Conservation (phyloP, 92 coral and sea anemone genomes). For the Anthopleura xanthogrammica region DNA sequence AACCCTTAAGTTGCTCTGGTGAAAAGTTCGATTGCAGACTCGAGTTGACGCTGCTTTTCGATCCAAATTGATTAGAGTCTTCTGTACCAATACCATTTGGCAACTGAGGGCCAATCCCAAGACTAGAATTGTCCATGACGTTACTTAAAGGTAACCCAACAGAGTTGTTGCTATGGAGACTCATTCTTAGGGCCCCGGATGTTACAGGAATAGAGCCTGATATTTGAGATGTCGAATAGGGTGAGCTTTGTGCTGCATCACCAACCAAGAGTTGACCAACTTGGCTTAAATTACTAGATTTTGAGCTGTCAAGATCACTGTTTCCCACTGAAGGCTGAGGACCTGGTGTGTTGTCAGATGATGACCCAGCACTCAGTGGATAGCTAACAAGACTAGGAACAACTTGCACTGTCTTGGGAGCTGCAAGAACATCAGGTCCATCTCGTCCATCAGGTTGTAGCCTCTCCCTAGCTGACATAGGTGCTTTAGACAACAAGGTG, state of each 20-base stretch:
- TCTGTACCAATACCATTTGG: neutral
- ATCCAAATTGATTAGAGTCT: neutral
- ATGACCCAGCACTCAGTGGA: constrained; percentile 14
- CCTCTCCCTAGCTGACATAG: constrained; percentile 82
- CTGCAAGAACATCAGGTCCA: constrained; percentile 73
- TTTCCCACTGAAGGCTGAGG: constrained; percentile 18
- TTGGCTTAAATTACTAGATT: constrained; percentile 1
- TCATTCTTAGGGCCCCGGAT: neutral
- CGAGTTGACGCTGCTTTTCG: neutral
- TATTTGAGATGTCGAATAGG: neutral
- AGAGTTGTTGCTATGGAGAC: neutral
- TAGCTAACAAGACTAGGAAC: constrained; percentile 26
- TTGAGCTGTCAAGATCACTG: constrained; percentile 24
- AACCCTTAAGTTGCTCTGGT: constrained; percentile 14
- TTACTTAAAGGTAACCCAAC: neutral
- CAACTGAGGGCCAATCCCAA: neutral
- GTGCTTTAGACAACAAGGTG: constrained; percentile 24
- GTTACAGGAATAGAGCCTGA: neutral
- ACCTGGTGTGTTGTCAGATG: constrained; percentile 14
- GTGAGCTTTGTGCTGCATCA: constrained; percentile 8
- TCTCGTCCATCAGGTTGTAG: constrained; percentile 98
- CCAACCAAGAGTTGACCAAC: constrained; percentile 12
- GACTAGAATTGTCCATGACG: neutral
- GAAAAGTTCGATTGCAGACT: neutral
- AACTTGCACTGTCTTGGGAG: constrained; percentile 42